Evolutionary conservation across 2,797 vertebrate species (phyloP), one percentile per base, ranked within the genome.

Genomic region (Onychomys torridus): DNA sequence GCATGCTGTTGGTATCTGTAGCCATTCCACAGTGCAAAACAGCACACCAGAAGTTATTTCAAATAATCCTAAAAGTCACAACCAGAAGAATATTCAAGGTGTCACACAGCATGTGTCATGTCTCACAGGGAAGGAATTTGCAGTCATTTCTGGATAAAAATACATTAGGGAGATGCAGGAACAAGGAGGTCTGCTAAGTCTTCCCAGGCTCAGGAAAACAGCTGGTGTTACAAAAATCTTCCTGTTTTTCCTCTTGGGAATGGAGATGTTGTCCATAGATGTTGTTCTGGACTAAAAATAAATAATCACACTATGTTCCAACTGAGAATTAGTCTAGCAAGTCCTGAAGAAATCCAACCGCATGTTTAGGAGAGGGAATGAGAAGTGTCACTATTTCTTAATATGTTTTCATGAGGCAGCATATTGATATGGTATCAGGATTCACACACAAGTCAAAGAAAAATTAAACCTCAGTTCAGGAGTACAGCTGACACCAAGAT

Each of bases 251-350:
- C 96, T 96, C 89, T 43, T 94, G 88, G 84, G 93, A 93, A 69
- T 85, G 13, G 23, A 91, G 75, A 92, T 76, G 29, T 71, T 97
- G 95, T 96, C 88, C 86, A 59, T 91, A 91, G 81, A 92, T 94
- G 69, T 90, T 97, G n/a, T 97, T 94, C 55, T 83, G 89, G 43
- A 88, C 92, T 86, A 96, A 98, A 98, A 97, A 92, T 97, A 98
- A 97, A 95, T 34, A 94, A 63, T 90, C 67, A 32, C 19, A 49
- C 83, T 61, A 52, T n/a, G 12, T 25, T 87, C 79, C 82, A 89
- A 55, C 10, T 81, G 77, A 76, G 11, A 57, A 59, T 55, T 79
- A 96, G 57, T 67, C 73, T 43, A 91, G 29, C 34, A 46, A n/a
- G 16, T 79, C 32, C 71, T 34, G 21, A 92, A 76, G 32, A 90